phyloP scores from a whole-genome alignment of 2,888 invertebrate species.

The Odontomyia ornata region DNA sequence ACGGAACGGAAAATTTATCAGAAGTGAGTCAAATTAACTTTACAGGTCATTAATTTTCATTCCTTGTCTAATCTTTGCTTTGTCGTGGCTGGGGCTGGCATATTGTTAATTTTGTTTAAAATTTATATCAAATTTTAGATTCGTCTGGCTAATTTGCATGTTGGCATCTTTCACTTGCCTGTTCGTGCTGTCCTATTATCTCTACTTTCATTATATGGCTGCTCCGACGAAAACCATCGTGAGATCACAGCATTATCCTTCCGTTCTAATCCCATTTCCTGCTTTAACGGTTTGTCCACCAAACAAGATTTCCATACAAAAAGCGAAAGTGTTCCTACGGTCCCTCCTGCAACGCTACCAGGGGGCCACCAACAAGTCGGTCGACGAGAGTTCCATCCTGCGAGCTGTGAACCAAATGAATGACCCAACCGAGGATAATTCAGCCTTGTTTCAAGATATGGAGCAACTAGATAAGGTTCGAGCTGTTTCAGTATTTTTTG shows the following conservation, averaged over 20 bases:
- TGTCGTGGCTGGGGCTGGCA: constrained; percentile 8
- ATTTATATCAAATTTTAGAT: constrained; percentile 40
- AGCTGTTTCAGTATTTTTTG: not conserved
- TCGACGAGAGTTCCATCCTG: constrained; percentile 22
- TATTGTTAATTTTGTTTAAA: not conserved
- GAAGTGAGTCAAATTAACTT: constrained; percentile 34
- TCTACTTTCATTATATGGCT: constrained; percentile 37
- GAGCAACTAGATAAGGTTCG: constrained; percentile 42
- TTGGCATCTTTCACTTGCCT: constrained; percentile 12
- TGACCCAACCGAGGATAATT: constrained; percentile 33
- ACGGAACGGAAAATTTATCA: constrained; percentile 35
- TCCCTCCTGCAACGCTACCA: constrained; percentile 23
- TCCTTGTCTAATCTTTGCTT: not conserved
- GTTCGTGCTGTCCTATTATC: constrained; percentile 24
- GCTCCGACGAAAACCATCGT: constrained; percentile 35
- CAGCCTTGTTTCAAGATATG: constrained; percentile 42
- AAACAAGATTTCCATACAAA: constrained; percentile 17
- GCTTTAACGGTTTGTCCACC: constrained; percentile 37
- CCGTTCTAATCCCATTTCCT: constrained; percentile 29
- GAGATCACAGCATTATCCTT: constrained; percentile 34
- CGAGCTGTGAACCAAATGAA: constrained; percentile 44
- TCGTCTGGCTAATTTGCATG: constrained; percentile 41
- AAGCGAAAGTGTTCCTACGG: constrained; percentile 28
- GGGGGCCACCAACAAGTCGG: constrained; percentile 15
- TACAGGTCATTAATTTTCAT: constrained; percentile 37